phyloP scores from a whole-genome alignment of 2,797 vertebrate species.

The Catharus ustulatus region DNA sequence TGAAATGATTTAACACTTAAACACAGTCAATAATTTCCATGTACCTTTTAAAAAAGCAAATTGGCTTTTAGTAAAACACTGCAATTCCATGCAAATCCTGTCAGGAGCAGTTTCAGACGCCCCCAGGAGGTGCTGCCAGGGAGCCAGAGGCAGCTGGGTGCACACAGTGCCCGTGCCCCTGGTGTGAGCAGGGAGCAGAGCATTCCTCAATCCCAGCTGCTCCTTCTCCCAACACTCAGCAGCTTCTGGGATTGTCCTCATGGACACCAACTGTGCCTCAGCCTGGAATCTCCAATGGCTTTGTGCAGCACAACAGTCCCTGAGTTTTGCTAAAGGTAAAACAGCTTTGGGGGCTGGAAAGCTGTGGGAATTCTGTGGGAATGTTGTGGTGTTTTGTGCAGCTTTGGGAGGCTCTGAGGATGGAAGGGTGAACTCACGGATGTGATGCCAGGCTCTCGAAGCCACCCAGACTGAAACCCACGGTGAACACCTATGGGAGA shows the following conservation, averaged over 20 bases:
- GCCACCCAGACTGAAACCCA: slow-evolving; percentile 88
- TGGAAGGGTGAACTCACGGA: slow-evolving; percentile 86
- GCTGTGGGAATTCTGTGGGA: neutral
- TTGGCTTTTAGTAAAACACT: neutral
- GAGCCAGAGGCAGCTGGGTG: neutral
- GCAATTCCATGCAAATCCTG: neutral
- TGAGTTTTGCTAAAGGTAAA: fast-evolving
- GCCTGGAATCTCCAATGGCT: neutral
- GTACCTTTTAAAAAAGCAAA: neutral
- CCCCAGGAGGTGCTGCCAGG: neutral
- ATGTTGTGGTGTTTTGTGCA: no score
- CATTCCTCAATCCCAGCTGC: neutral
- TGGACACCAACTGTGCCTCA: neutral
- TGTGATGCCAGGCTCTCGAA: slow-evolving; percentile 95
- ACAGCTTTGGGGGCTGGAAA: neutral
- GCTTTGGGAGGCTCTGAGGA: neutral
- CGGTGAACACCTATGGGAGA: slow-evolving; percentile 80
- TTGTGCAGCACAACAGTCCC: neutral
- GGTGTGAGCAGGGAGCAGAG: neutral
- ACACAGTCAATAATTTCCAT: fast-evolving
- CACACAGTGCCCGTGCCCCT: neutral
- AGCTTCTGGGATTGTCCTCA: neutral
- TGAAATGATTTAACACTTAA: neutral
- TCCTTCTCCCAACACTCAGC: neutral
- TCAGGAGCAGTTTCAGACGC: neutral